Evolutionary conservation across 2,113 vertebrate genomes (phyloP).

Genomic region (Bothrops jararaca): DNA sequence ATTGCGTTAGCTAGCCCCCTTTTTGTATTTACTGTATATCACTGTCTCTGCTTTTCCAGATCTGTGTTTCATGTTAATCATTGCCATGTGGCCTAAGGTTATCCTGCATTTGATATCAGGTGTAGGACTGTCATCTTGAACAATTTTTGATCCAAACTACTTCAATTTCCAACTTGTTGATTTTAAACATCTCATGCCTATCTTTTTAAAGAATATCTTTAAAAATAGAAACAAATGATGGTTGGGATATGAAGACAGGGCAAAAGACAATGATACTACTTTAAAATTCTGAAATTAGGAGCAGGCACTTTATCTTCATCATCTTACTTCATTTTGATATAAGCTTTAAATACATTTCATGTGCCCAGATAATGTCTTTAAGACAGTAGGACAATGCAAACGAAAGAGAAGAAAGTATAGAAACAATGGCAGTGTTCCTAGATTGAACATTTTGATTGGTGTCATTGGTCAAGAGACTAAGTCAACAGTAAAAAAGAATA

Average conservation of each 20-base stretch:
- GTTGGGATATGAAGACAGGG: too few species aligned
- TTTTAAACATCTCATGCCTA: background rate
- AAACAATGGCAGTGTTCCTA: background rate
- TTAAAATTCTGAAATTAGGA: background rate
- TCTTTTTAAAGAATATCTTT: background rate
- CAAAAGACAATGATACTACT: background rate
- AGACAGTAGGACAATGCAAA: background rate
- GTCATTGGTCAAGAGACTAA: background rate
- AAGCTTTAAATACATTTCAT: background rate
- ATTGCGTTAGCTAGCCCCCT: background rate
- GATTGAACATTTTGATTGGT: background rate
- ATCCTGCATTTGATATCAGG: background rate
- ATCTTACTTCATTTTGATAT: background rate
- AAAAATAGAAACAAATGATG: background rate
- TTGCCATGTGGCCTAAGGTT: background rate
- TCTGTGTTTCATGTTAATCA: background rate
- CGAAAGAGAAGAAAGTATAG: background rate
- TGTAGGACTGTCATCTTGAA: background rate
- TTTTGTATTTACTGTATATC: background rate
- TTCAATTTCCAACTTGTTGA: background rate
- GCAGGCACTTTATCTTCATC: background rate
- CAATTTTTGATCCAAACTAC: background rate
- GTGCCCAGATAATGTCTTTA: background rate
- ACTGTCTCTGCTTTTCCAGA: background rate
- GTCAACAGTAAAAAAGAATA: background rate